Conservation (phyloP, 1,140 invertebrate species). For the Brachionus calyciflorus region DNA sequence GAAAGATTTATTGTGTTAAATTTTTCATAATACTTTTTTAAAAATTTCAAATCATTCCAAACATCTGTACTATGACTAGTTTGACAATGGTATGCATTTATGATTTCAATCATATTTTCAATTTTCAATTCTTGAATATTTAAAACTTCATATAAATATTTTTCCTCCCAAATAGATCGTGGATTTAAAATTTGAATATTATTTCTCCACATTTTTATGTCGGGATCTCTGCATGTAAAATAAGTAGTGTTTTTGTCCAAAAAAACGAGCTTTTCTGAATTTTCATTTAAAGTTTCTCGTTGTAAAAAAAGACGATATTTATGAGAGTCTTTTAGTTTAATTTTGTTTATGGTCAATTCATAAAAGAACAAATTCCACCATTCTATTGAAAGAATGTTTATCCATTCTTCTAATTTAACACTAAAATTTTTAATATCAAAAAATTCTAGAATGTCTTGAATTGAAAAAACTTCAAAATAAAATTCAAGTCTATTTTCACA, state of each 20-base stretch:
- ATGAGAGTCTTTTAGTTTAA: too few relatives aligned
- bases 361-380: constrained; percentile 2
- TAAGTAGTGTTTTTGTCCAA: background rate
- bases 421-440: background rate
- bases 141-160: background rate
- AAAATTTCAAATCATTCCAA: constrained; percentile 11
- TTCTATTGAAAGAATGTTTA: background rate
- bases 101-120: background rate
- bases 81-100: background rate
- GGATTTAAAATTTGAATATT: background rate
- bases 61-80: background rate
- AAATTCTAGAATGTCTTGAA: background rate
- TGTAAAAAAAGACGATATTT: too few relatives aligned
- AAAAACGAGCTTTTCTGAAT: background rate
- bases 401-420: background rate
- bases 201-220: background rate
- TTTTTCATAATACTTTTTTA: background rate
- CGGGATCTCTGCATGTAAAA: background rate
- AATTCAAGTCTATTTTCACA: background rate
- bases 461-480: background rate
- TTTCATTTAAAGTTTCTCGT: too few relatives aligned
- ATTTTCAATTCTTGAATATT: background rate
- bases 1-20: background rate
- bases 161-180: background rate
- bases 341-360: background rate